A percentile compares a stretch with the other conserved stretches of the same genome.
Evolutionary conservation across 2,113 vertebrate species (phyloP).

Genomic region (Asarcornis scutulata): DNA sequence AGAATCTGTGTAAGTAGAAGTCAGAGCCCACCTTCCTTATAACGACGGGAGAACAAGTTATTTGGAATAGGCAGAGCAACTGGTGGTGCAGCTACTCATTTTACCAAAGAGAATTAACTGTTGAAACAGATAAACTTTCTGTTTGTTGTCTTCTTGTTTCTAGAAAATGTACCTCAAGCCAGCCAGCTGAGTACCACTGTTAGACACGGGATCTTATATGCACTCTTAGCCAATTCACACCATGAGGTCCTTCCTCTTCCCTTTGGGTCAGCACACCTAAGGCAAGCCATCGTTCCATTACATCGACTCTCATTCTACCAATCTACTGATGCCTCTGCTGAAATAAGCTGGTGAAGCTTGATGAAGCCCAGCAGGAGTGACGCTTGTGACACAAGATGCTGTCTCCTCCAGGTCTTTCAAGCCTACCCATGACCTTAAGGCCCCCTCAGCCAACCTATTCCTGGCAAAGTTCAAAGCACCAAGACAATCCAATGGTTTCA

Average conservation of each 20-base stretch:
- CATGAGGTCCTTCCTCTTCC: neutral
- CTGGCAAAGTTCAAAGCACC: neutral
- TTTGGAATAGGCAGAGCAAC: neutral
- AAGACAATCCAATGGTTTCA: neutral
- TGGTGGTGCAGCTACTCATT: neutral
- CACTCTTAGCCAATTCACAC: rapidly evolving
- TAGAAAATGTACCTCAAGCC: neutral
- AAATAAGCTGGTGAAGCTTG: neutral
- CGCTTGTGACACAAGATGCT: neutral
- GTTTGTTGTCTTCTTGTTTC: neutral
- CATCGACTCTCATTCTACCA: neutral
- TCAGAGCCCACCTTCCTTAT: neutral
- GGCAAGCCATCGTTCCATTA: neutral
- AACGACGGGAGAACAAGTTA: neutral
- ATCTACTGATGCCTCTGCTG: no score
- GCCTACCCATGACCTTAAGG: neutral
- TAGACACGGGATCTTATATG: rapidly evolving
- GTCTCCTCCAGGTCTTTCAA: neutral
- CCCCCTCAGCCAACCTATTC: neutral
- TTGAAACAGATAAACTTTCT: neutral
- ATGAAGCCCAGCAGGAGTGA: neutral
- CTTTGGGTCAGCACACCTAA: neutral
- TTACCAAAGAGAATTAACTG: neutral
- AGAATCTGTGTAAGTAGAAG: neutral
- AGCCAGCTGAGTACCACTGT: rapidly evolving